Conservation (phyloP, 2,797 vertebrate genomes). For the Chelon labrosus region DNA sequence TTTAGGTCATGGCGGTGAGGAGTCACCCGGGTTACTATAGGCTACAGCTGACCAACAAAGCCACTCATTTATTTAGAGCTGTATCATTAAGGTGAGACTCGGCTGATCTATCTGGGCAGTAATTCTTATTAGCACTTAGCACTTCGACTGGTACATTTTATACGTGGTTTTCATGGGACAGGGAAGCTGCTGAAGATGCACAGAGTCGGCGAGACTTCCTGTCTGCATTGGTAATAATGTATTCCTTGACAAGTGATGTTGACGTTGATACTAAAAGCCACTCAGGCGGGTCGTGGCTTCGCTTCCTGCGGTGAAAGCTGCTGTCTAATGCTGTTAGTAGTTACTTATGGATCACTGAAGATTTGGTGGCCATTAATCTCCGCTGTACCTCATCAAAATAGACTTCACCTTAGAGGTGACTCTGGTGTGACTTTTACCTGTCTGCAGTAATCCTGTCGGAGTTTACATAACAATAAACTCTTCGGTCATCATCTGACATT, state of each 20-base stretch:
- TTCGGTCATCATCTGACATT: not conserved
- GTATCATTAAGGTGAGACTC: not conserved
- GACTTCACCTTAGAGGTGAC: conserved; percentile 41
- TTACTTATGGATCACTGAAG: conserved; percentile 63
- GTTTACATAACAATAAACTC: conserved; percentile 38
- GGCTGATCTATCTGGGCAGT: not conserved
- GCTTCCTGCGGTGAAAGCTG: conserved; percentile 53
- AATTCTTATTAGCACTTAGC: too few species aligned
- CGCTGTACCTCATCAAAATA: conserved; percentile 61
- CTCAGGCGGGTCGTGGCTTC: conserved; percentile 43
- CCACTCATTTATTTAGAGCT: not conserved
- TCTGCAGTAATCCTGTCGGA: conserved; percentile 21
- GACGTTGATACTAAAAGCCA: conserved; percentile 60
- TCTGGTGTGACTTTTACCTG: conserved; percentile 39
- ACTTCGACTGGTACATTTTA: not conserved
- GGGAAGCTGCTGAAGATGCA: not conserved
- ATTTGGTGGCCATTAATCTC: conserved; percentile 64
- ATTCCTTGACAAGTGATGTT: conserved; percentile 32
- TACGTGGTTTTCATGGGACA: not conserved
- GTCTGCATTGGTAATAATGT: conserved; percentile 17
- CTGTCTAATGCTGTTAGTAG: conserved; percentile 63
- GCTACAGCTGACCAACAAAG: conserved; percentile 52
- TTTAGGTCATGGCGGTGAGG: conserved; percentile 76
- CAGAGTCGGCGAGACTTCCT: not conserved
- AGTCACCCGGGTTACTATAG: conserved; percentile 63